Base-by-base conservation (phyloP, 2,888 invertebrate species). In the Phrixothrix hirtus region DNA sequence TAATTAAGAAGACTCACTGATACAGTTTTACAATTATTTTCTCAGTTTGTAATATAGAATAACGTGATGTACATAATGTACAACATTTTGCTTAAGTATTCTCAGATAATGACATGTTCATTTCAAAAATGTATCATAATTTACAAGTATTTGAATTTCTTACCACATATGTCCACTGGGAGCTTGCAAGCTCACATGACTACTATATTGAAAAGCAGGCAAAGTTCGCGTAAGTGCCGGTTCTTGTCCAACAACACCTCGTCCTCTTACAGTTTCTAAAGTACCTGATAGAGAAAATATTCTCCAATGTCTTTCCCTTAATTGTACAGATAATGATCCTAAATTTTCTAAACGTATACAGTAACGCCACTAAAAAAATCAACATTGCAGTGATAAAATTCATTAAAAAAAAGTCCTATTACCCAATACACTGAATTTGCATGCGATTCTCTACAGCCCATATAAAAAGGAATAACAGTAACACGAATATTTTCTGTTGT, bases 151-250 rank as follows among this genome's bases (percentile, higher is more conserved):
- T 10, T 21, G 9, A 26, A 11, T 12, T 31, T 69, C 79, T 74
- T 72, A 94, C 95, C 95, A 95, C 94, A 96, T 95, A 71, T 98
- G 97, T 5, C 98, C 98, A 72, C 95, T 94, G 29, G 96, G 95
- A 47, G 96, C 95, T 79, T 97, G 96, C 61, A 98, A 80, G 65
- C 94, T 94, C 43, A 98, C 95, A 76, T 97, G 96, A 75, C 95
- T 95, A 75, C 93, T 94, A 77, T 98, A 98, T 78, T 98, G 98
- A 79, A 97, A 98, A 66, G 96, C 96, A 51, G 97, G 96, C 64
- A 91, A 79, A 55, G 85, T 82, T 54, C 88, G 84, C 32, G 94
- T 93, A 50, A 98, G 80, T 57, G 94, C 85, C 30, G 97, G 97
- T 78, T 98, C 97, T 81, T 97, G 95, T 0, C 97, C 97, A n/a